These are phyloP conservation scores for Entelurus aequoreus DNA, from an alignment of 2,113 vertebrate genomes.

Conservation along the genomic window DNA sequence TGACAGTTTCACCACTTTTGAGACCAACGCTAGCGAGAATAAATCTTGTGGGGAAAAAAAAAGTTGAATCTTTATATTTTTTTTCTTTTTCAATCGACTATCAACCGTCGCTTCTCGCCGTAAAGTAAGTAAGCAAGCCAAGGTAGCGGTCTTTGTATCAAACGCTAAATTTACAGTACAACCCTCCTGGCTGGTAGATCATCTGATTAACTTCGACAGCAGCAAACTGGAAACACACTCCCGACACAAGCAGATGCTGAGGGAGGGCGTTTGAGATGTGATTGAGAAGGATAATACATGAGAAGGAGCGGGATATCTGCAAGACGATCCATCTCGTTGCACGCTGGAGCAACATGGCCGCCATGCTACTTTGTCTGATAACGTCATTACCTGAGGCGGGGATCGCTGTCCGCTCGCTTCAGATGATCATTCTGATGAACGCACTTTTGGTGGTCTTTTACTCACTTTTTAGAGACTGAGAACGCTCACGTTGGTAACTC, in stretches of 20 bases:
- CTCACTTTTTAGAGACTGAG: too few species aligned
- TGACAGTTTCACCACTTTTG: background rate
- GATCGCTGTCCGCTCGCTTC: constrained; percentile 43
- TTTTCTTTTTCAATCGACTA: too few species aligned
- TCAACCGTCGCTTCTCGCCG: background rate
- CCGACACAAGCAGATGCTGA: constrained; percentile 64
- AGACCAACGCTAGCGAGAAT: too few species aligned
- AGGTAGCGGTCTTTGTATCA: constrained; percentile 48
- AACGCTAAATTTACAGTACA: constrained; percentile 54
- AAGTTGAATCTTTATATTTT: too few species aligned
- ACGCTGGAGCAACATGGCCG: constrained; percentile 19
- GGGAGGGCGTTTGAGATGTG: constrained; percentile 30
- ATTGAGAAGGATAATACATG: constrained; percentile 23
- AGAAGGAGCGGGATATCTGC: constrained; percentile 24
- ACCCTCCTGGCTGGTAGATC: constrained; percentile 55
- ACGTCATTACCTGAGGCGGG: constrained; percentile 56
- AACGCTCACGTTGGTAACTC: too few species aligned
- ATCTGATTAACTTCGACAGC: constrained; percentile 68
- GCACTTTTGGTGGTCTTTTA: background rate
- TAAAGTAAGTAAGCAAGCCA: constrained; percentile 54
- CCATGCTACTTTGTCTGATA: constrained; percentile 55
- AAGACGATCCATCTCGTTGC: constrained; percentile 42
- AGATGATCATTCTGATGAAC: constrained; percentile 41
- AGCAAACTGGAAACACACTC: constrained; percentile 55
- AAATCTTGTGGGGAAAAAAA: background rate